Base-by-base conservation (phyloP, 2,888 invertebrate genomes). In the Platerodrilus igneus region DNA sequence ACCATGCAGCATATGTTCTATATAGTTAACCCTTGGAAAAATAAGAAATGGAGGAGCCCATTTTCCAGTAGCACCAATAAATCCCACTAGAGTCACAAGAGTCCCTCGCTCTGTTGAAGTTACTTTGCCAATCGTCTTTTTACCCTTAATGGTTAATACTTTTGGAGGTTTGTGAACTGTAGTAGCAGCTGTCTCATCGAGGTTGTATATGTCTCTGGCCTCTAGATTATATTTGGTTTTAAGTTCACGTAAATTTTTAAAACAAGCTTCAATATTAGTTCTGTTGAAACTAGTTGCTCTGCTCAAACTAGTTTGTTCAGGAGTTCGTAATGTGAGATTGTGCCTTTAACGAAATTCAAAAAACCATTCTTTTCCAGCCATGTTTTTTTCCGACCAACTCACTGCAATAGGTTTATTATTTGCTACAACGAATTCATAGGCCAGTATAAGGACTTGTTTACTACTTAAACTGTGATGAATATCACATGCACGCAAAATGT, bases 91-190 rank as follows among this genome's bases (percentile, higher is more conserved):
- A 23, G 23, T 23, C 10, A 23, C n/a, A 23, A 23, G 23, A 23
- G n/a, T 6, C 23, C 23, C n/a, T n/a, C 23, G 23, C 10, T 23
- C 23, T 10, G 23, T 10, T 10, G n/a, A 23, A 23, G n/a, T 23
- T 9, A 23, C 23, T 9, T 23, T 8, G 10, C 23, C 23, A 23
- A 23, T 10, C 7, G n/a, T 23, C n/a, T 23, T 23, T 23, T 23
- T 23, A 23, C 23, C 23, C 23, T 23, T 23, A 23, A 23, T 23
- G 10, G 23, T 23, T 23, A 23, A 23, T 23, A 23, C 23, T 10
- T 23, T 23, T 23, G 23, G 23, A 23, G 23, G 23, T 23, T 23
- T 23, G 10, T 23, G 23, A 4, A 9, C 23, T 23, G 23, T 23
- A 15, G n/a, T 23, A 9, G 23, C 23, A 23, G 23, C 23, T 9